Evolutionary conservation across 2,888 invertebrate genomes (phyloP).

Genomic region (Netelia inedita): DNA sequence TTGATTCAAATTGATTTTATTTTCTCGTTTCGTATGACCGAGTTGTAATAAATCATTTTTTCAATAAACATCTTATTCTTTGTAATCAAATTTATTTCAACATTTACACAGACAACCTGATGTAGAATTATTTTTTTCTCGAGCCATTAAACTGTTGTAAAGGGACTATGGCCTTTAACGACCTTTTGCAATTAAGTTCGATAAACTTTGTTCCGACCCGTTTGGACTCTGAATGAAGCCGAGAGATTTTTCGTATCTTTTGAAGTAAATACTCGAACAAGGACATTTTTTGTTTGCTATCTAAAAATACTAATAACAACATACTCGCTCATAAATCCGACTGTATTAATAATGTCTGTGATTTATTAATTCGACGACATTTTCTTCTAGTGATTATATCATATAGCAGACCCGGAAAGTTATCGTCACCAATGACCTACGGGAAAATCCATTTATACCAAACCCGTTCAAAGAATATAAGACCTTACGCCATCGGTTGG

Average conservation of each 20-base stretch:
- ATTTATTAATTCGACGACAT: too few species aligned
- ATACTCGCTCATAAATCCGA: too few species aligned
- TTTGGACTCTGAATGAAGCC: slow-evolving; percentile 16
- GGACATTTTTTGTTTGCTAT: too few species aligned
- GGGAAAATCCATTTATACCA: too few species aligned
- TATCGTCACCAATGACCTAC: too few species aligned
- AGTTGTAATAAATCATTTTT: too few species aligned
- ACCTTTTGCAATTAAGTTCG: slow-evolving; percentile 3
- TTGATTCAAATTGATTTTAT: background rate
- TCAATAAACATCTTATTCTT: background rate
- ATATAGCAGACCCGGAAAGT: too few species aligned
- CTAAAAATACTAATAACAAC: too few species aligned
- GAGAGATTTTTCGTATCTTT: background rate
- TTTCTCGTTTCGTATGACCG: background rate
- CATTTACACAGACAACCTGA: background rate
- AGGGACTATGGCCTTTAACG: background rate
- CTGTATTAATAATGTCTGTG: too few species aligned
- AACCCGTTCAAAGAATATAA: too few species aligned
- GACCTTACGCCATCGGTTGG: too few species aligned
- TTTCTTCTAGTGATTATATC: too few species aligned
- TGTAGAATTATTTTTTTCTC: slow-evolving; percentile 10
- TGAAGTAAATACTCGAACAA: background rate
- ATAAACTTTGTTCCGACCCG: background rate
- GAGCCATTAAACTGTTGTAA: background rate
- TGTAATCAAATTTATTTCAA: background rate